Conservation (phyloP, 2,888 invertebrate species). For the Galeruca laticollis region DNA sequence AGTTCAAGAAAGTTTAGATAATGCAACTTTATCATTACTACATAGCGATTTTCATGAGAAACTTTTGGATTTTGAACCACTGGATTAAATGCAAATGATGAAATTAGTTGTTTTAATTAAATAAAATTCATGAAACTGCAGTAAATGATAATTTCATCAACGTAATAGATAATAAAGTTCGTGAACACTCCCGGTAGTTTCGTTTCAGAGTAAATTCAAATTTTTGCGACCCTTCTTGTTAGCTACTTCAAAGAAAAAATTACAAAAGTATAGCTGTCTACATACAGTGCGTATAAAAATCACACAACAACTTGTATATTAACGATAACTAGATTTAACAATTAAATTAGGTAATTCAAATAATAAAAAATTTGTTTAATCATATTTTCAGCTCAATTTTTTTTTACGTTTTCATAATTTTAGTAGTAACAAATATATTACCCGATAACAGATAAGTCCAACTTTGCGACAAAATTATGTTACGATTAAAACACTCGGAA, state of each 20-base stretch:
- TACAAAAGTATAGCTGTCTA: slow-evolving; percentile 38
- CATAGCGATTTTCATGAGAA: too few species aligned
- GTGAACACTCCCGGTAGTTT: background rate
- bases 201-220: background rate
- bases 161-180: background rate
- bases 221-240: background rate
- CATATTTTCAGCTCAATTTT: slow-evolving; percentile 20
- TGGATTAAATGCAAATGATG: too few species aligned
- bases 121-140: too few species aligned
- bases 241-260: background rate
- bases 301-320: slow-evolving; percentile 42
- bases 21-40: too few species aligned
- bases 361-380: slow-evolving; percentile 39
- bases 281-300: slow-evolving; percentile 41
- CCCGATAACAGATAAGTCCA: slow-evolving; percentile 42
- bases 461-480: slow-evolving; percentile 41
- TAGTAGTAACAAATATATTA: slow-evolving; percentile 35
- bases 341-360: slow-evolving; percentile 44
- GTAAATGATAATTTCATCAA: too few species aligned
- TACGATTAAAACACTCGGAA: slow-evolving; percentile 46
- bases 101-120: too few species aligned
- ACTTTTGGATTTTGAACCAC: too few species aligned
- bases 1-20: too few species aligned
- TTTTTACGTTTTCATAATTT: slow-evolving; percentile 22
- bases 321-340: slow-evolving; percentile 45